Evolutionary conservation across 2,113 vertebrate species (phyloP), one percentile per base, ranked within the genome.

Genomic region (Chelonoidis abingdonii): DNA sequence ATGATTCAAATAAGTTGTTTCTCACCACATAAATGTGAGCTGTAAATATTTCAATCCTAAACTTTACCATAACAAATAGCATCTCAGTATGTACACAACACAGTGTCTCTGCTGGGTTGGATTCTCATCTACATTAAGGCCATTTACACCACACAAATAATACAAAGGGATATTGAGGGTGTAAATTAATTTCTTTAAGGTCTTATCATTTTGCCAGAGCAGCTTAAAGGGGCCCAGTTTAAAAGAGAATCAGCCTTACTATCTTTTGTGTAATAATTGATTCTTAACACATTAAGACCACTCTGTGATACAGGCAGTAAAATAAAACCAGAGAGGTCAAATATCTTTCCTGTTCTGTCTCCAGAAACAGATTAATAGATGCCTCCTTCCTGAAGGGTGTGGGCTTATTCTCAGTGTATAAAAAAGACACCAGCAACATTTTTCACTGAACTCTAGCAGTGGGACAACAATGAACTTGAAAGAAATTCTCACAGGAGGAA

Each of bases 61-160:
- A 84, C 78, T 53, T 49, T 76, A 53, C 72, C 80, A 72, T 72
- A 72, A 72, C 5, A 21, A 38, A 9, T 72, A 78, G 11, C 25
- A 3, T 38, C 52, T 82, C 52, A 82, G 35, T 6, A 82, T 56
- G 11, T 81, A 81, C 16, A n/a, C 50, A n/a, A n/a, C 31, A 25
- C n/a, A 56, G 80, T 9, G 4, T 41, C 35, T 81, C 44, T 0
- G 0, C 52, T 72, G 65, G 35, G 35, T 69, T 8, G 21, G 3
- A 21, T 86, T 65, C 69, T 47, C 6, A 50, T 80, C 80, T 31
- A 6, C n/a, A 11, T 38, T 41, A 59, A 72, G 29, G 53, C 49
- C 85, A 53, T 72, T 72, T 72, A 72, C 65, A 72, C 19, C n/a
- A 38, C 4, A 38, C n/a, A 72, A 19, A n/a, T n/a, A 69, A 35